phyloP scores from a whole-genome alignment of 2,797 vertebrate genomes.

The Masticophis lateralis region DNA sequence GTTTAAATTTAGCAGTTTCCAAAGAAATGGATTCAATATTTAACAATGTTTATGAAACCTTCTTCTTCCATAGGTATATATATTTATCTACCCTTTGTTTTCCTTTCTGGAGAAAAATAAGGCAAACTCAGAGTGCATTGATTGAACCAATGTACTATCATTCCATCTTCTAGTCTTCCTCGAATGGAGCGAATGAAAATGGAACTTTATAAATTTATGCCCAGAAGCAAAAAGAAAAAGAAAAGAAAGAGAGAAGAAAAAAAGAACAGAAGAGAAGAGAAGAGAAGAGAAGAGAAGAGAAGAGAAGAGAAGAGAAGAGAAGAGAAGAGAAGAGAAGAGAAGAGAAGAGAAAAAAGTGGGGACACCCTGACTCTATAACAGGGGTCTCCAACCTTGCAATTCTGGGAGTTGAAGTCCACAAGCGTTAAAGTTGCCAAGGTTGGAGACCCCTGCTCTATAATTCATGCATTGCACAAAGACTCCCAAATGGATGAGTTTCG shows the following conservation, averaged over 20 bases:
- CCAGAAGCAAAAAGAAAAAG: background rate
- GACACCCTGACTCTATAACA: background rate
- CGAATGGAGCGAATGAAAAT: background rate
- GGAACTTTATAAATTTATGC: background rate
- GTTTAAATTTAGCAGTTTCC: background rate
- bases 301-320: too few relatives aligned
- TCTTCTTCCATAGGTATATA: background rate
- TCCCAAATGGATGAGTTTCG: background rate
- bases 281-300: too few relatives aligned
- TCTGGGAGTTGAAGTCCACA: too few relatives aligned
- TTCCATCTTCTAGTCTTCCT: background rate
- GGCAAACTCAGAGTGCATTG: background rate
- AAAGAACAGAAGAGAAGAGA: too few relatives aligned
- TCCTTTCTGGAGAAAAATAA: background rate
- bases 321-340: too few relatives aligned
- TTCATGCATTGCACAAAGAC: background rate
- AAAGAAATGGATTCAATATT: background rate
- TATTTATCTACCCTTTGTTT: background rate
- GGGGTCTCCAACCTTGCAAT: too few relatives aligned
- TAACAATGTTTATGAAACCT: background rate
- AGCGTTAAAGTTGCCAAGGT: too few relatives aligned
- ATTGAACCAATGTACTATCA: background rate
- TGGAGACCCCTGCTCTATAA: background rate
- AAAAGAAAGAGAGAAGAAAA: too few relatives aligned
- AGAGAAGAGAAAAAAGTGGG: background rate